phyloP scores from a whole-genome alignment of 2,888 invertebrate genomes.

The Theristus sp. region DNA sequence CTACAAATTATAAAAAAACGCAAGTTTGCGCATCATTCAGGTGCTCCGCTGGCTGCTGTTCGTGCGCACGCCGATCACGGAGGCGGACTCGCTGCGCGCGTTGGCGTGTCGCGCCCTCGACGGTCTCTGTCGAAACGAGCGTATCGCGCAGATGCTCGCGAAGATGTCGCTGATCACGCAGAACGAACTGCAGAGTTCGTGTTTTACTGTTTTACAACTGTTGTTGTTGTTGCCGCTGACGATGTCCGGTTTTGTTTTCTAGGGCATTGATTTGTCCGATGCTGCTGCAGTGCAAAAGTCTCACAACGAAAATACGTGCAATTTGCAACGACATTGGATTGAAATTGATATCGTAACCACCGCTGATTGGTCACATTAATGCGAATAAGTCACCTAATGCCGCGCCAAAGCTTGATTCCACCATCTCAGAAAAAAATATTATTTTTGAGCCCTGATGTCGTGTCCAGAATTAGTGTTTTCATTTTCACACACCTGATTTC shows the following conservation, averaged over 20 bases:
- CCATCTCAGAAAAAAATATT: neutral
- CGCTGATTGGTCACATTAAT: too few relatives aligned
- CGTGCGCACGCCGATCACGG: constrained; percentile 80
- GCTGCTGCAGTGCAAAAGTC: neutral
- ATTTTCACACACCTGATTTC: too few relatives aligned
- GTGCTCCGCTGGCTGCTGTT: constrained; percentile 67
- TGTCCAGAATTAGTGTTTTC: neutral
- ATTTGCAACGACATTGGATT: too few relatives aligned
- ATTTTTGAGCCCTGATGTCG: neutral
- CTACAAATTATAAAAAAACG: neutral
- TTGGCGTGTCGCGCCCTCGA: constrained; percentile 73
- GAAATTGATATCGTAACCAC: too few relatives aligned
- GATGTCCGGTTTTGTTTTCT: too few relatives aligned
- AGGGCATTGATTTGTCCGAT: too few relatives aligned
- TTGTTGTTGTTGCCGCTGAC: neutral
- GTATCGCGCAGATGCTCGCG: constrained; percentile 73
- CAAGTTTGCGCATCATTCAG: too few relatives aligned
- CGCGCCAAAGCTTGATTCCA: too few relatives aligned
- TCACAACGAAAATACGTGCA: too few relatives aligned
- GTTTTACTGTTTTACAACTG: too few relatives aligned
- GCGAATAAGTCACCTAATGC: too few relatives aligned
- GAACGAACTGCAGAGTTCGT: constrained; percentile 65
- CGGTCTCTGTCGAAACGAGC: constrained; percentile 76
- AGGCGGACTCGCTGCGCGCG: constrained; percentile 81
- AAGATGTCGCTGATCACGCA: constrained; percentile 81